Base-by-base conservation (phyloP, 1,140 invertebrate genomes). In the Nebria ingens region DNA sequence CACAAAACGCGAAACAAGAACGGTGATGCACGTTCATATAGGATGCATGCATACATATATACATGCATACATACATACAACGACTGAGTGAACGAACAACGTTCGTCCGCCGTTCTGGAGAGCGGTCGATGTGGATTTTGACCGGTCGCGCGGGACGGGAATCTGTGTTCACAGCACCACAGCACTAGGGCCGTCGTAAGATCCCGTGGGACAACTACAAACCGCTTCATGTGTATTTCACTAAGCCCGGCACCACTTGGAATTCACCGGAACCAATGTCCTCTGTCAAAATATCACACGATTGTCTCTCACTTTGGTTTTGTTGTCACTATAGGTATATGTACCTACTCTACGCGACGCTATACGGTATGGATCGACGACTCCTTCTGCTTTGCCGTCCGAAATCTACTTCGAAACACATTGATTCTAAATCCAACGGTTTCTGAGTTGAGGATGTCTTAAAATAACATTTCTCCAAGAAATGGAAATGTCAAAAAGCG, bases 241-340 rank as follows among this genome's bases (percentile, higher is more conserved):
- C 40, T 45, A 45, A 45, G 25, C 6, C 25, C 40, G 40, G 17
- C 17, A 45, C 40, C 40, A 45, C 40, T 45, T 45, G 40, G 40
- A 6, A 45, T 45, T 45, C 40, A 4, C 4, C 40, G 40, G 15
- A 45, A 45, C 40, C 40, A 11, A 45, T 45, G 40, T 45, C 40
- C 40, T 45, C 40, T 45, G 40, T 45, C 40, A 45, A 45, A 45
- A 45, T 45, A 45, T 45, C 40, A 17, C 15, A 11, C 40, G 40
- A 45, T 45, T 45, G 40, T 45, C 15, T 45, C 17, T 11, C 6
- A 6, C 6, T 12, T n/a, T n/a, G n/a, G n/a, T n/a, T n/a, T n/a
- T n/a, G n/a, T n/a, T n/a, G n/a, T n/a, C n/a, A n/a, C n/a, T n/a
- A n/a, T n/a, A n/a, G n/a, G n/a, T n/a, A n/a, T n/a, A n/a, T n/a